A percentile compares a stretch with the other conserved stretches of the same genome.
Evolutionary conservation across 35 echinoderm and acorn worm genomes (phyloP).

Genomic region (Apostichopus parvimensis): DNA sequence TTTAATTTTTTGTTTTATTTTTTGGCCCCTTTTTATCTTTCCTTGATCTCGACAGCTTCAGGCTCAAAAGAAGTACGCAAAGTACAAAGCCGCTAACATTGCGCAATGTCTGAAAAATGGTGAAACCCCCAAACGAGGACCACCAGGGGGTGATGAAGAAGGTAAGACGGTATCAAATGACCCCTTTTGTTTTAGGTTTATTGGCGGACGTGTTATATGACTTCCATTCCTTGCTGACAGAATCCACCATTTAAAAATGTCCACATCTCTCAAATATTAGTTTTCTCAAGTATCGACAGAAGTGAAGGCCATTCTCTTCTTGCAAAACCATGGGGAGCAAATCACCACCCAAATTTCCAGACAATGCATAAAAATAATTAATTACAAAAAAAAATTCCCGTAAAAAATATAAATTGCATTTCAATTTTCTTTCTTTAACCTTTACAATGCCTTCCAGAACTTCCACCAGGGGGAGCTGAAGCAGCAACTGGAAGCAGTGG

Average conservation of each 20-base stretch:
- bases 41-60: slow-evolving; percentile 52
- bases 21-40: background rate
- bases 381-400: no score
- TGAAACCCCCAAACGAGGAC: slow-evolving; percentile 80
- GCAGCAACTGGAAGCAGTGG: background rate
- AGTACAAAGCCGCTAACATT: slow-evolving; percentile 94
- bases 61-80: slow-evolving; percentile 87
- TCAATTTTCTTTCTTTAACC: background rate
- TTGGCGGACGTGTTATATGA: no score
- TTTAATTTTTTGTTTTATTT: no score
- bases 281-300: no score
- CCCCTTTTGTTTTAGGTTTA: no score
- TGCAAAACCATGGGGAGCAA: no score
- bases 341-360: no score
- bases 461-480: slow-evolving; percentile 27
- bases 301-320: no score
- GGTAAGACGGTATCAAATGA: slow-evolving; percentile 14
- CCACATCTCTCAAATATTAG: no score
- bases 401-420: background rate
- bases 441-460: background rate
- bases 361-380: no score
- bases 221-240: no score
- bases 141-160: slow-evolving; percentile 76
- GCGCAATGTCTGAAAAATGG: slow-evolving; percentile 83
- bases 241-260: no score